Evolutionary conservation across 2,113 vertebrate species (phyloP).

Genomic region (Centropristis striata): DNA sequence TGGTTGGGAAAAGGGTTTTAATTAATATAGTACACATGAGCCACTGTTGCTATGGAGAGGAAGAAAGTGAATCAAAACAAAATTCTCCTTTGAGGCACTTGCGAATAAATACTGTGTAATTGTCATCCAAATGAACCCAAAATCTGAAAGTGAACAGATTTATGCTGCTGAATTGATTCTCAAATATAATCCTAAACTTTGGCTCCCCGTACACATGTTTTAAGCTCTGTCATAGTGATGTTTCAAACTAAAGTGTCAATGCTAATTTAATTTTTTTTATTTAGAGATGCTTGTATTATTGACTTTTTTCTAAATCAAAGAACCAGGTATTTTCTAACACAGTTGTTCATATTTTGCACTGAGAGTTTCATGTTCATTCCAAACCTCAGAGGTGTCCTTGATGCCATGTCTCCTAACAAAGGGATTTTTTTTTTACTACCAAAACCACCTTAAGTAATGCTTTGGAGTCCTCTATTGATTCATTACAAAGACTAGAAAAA

Average conservation of each 20-base stretch:
- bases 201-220: background rate
- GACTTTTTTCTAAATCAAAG: background rate
- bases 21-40: background rate
- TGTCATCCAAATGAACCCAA: background rate
- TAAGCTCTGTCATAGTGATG: background rate
- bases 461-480: background rate
- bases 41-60: background rate
- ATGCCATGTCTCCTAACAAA: background rate
- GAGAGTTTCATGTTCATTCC: background rate
- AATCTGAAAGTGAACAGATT: background rate
- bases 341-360: background rate
- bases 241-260: background rate
- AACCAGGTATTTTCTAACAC: background rate
- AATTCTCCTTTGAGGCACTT: background rate
- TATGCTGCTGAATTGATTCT: background rate
- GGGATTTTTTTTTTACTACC: too few species aligned
- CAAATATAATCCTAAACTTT: background rate
- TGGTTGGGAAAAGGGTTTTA: background rate
- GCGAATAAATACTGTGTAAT: background rate
- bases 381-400: background rate
- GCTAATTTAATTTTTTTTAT: background rate
- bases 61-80: background rate
- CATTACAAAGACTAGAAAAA: background rate
- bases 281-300: background rate
- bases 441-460: background rate